Evolutionary conservation across 2,888 invertebrate genomes (phyloP), one percentile per base, ranked within the genome.

Genomic region (Cinara cedri): DNA sequence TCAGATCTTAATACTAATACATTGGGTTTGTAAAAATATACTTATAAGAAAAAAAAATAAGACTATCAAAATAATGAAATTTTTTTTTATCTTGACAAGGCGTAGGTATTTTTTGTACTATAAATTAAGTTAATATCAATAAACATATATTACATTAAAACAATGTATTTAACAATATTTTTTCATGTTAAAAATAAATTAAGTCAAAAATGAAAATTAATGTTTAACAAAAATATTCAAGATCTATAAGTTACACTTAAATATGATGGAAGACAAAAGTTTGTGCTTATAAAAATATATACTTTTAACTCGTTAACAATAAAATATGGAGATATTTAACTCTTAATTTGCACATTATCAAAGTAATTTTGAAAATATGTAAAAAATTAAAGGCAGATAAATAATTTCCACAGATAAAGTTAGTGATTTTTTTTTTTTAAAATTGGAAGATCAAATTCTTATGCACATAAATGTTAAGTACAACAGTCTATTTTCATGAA

Each of bases 391-490:
- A 16, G 24, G 24, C 8, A 24, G 26, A 26, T 11, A 26, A 11
- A 21, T 9, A 51, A 34, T 65, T 44, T 46, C 46, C 8, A 34
- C 6, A 6, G n/a, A 51, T 24, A 51, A 51, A 51, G 34, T 34
- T 34, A 34, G 34, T 11, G 42, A 26, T 21, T 42, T 4, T 9
- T 13, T 62, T 14, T 62, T 26, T 49, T 34, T n/a, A n/a, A 21
- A 51, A 51, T 51, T 21, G 16, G 51, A 74, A 62, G 19, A 62
- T 62, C 49, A 21, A 74, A 51, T 63, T 74, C 10, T 14, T 11
- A 34, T 21, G 26, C 0, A 51, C 13, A 57, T 21, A 9, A 49
- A 34, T 49, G 1, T 62, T 62, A 72, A 72, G 72, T 72, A 72
- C 46, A 60, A 44, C 16, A 60, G 49, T 72, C 26, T 51, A 51